Percentiles rank a stretch among this genome's conserved stretches.
Evolutionary conservation across 2,797 vertebrate genomes (phyloP).

Genomic region (Notolabrus celidotus): DNA sequence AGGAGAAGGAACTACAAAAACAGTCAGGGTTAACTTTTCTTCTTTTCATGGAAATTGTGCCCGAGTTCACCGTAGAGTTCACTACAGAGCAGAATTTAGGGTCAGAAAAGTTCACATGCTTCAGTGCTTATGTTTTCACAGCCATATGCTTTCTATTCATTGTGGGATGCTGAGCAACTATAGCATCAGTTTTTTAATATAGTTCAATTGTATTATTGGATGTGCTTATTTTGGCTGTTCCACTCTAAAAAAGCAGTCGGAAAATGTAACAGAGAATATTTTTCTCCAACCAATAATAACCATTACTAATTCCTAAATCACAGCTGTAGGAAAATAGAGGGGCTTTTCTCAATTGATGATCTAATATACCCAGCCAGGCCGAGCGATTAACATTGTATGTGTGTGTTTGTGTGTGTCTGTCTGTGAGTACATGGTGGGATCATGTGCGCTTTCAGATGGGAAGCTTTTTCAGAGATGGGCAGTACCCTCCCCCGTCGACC

Average conservation of each 20-base stretch:
- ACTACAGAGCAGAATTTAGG: slow-evolving; percentile 50
- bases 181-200: not conserved
- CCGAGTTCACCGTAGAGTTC: slow-evolving; percentile 52
- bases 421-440: slow-evolving; percentile 42
- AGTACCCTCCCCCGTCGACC: slow-evolving; percentile 47
- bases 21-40: slow-evolving; percentile 28
- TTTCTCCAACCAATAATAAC: slow-evolving; percentile 15
- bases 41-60: slow-evolving; percentile 43
- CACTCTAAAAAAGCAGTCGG: not conserved
- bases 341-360: slow-evolving; percentile 54
- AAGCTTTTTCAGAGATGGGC: slow-evolving; percentile 43
- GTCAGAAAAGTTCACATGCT: slow-evolving; percentile 58
- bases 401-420: slow-evolving; percentile 14
- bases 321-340: slow-evolving; percentile 27
- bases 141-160: slow-evolving; percentile 37
- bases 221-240: slow-evolving; percentile 22
- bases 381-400: slow-evolving; percentile 58
- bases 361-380: slow-evolving; percentile 52
- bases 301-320: slow-evolving; percentile 29
- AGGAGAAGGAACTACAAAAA: not conserved
- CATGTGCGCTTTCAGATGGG: slow-evolving; percentile 45
- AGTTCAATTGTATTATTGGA: not conserved
- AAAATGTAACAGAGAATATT: slow-evolving; percentile 22
- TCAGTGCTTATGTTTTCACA: slow-evolving; percentile 58
- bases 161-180: not conserved